A percentile compares a stretch with the other conserved stretches of the same genome.
These are phyloP conservation scores for Leucophenga varia DNA, from an alignment of 1,140 invertebrate species.

Conservation along the genomic window DNA sequence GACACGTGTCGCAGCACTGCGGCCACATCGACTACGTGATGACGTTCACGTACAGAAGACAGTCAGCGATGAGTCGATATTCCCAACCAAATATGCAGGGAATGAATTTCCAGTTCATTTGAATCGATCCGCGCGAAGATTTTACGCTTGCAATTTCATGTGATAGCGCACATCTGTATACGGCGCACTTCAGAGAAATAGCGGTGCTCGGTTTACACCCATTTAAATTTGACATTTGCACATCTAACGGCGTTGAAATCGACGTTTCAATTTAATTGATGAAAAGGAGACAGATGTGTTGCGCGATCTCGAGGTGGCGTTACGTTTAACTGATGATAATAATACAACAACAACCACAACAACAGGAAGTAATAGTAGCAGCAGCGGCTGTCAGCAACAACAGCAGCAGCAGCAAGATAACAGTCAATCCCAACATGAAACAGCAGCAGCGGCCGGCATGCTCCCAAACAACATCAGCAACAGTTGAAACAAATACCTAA, in stretches of 20 bases:
- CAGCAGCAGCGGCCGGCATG: too few species aligned
- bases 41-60: constrained; percentile 97
- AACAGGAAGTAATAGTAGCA: too few species aligned
- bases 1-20: constrained; percentile 91
- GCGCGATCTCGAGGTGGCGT: constrained; percentile 78
- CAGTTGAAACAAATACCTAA: too few species aligned
- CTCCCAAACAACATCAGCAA: too few species aligned
- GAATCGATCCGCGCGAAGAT: constrained; percentile 96
- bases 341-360: constrained; percentile 12
- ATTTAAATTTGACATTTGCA: constrained; percentile 94
- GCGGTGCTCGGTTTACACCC: constrained; percentile 88
- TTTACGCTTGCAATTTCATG: constrained; percentile 93
- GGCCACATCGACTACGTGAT: constrained; percentile 99
- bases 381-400: too few species aligned
- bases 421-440: too few species aligned
- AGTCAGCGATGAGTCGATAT: constrained; percentile 93
- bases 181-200: constrained; percentile 95
- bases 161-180: constrained; percentile 97
- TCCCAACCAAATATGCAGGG: constrained; percentile 99
- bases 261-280: constrained; percentile 91
- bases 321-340: constrained; percentile 62
- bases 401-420: constrained; percentile 2
- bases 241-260: constrained; percentile 87
- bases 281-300: constrained; percentile 94
- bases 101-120: constrained; percentile 92